phyloP scores from a whole-genome alignment of 2,113 vertebrate genomes.

The Cyprinus carpio region DNA sequence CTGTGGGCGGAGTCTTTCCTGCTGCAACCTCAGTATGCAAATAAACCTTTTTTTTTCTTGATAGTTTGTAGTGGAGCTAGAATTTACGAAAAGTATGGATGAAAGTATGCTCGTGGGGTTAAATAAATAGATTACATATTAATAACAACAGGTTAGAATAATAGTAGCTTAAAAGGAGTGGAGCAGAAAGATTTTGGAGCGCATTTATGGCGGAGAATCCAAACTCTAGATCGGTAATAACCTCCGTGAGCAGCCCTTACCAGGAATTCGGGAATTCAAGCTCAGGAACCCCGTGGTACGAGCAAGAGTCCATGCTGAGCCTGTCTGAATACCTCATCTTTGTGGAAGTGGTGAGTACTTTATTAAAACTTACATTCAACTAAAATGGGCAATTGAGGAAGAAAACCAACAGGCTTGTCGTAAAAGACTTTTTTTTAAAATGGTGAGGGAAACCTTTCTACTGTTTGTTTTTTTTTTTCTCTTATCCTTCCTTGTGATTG shows the following conservation, averaged over 20 bases:
- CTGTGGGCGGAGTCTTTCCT: slow-evolving; percentile 16
- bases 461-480: neutral
- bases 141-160: neutral
- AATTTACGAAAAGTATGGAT: neutral
- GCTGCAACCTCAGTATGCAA: slow-evolving; percentile 19
- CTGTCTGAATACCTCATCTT: slow-evolving; percentile 27
- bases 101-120: neutral
- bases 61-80: neutral
- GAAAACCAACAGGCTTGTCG: neutral
- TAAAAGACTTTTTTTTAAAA: neutral
- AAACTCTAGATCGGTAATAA: slow-evolving; percentile 20
- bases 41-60: neutral
- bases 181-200: neutral
- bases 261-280: slow-evolving; percentile 24
- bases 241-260: slow-evolving; percentile 23
- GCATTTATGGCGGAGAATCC: slow-evolving; percentile 43
- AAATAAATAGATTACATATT: neutral
- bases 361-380: neutral
- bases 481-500: neutral
- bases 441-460: neutral
- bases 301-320: slow-evolving; percentile 28
- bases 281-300: slow-evolving; percentile 23
- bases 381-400: neutral
- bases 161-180: neutral
- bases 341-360: slow-evolving; percentile 50